A percentile compares a stretch with the other conserved stretches of the same genome.
phyloP scores from a whole-genome alignment of 2,888 invertebrate species.

The Torymus tubicola region DNA sequence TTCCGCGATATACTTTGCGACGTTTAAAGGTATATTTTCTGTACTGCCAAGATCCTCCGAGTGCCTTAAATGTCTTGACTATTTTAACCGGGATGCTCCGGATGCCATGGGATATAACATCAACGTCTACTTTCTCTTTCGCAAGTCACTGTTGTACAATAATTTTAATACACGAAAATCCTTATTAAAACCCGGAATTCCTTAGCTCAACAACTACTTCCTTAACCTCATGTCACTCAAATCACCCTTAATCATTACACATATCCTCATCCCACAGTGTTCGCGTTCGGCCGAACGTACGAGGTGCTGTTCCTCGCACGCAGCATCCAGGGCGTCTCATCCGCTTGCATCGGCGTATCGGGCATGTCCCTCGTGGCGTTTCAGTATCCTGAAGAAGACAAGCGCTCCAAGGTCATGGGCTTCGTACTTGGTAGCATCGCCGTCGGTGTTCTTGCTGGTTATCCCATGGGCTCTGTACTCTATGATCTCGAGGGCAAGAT shows the following conservation, averaged over 20 bases:
- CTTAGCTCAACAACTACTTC: conserved; percentile 47
- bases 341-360: conserved; percentile 87
- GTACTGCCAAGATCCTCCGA: too few relatives aligned
- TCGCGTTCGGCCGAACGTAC: conserved; percentile 86
- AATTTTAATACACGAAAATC: too few relatives aligned
- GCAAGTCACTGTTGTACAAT: too few relatives aligned
- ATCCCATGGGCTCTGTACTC: conserved; percentile 87
- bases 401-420: conserved; percentile 86
- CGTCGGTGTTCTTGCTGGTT: conserved; percentile 87
- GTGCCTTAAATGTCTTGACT: too few relatives aligned
- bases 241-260: too few relatives aligned
- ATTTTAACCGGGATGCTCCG: too few relatives aligned
- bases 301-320: conserved; percentile 84
- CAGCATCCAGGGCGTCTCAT: conserved; percentile 88
- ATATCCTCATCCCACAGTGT: conserved; percentile 78
- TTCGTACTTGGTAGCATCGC: conserved; percentile 89
- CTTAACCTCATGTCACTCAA: conserved; percentile 46
- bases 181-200: too few relatives aligned
- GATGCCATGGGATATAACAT: too few relatives aligned
- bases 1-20: too few relatives aligned
- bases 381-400: conserved; percentile 77
- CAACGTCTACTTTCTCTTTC: too few relatives aligned
- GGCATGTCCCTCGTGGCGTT: conserved; percentile 88
- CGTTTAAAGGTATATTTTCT: too few relatives aligned
- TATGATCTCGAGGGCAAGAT: conserved; percentile 87